Conservation (phyloP, 2,797 vertebrate genomes). For the Chiroxiphia lanceolata region DNA sequence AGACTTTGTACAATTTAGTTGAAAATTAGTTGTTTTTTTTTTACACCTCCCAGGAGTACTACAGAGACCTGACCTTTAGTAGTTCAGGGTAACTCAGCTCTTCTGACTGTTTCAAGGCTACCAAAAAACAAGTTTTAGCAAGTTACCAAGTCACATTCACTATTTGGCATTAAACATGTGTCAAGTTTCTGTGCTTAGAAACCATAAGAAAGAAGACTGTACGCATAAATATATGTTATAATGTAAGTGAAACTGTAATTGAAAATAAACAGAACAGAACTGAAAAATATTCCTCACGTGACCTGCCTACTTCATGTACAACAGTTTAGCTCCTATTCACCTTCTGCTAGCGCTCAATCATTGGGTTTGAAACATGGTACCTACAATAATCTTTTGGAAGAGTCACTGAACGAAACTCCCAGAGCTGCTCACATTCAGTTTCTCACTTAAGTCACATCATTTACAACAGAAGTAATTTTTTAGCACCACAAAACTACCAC, state of each 20-base stretch:
- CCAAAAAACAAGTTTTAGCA: not conserved
- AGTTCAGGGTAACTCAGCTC: not conserved
- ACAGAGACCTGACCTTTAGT: not conserved
- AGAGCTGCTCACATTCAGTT: not conserved
- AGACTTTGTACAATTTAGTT: not conserved
- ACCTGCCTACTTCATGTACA: not conserved
- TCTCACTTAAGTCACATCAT: not conserved
- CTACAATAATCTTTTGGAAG: not conserved
- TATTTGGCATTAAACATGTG: not conserved
- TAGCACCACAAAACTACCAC: not conserved
- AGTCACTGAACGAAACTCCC: not conserved
- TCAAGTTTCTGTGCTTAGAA: not conserved
- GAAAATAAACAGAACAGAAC: not conserved
- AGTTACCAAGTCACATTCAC: not conserved
- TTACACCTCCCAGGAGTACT: not conserved
- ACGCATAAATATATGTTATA: not conserved
- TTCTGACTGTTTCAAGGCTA: not conserved
- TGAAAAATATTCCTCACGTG: not conserved
- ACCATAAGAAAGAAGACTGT: not conserved
- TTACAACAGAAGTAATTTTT: not conserved
- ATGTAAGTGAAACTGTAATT: not conserved
- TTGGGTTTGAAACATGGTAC: not conserved
- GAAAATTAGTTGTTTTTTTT: not conserved
- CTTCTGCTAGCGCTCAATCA: not conserved
- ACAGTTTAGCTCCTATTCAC: not conserved